A percentile compares a stretch with the other conserved stretches of the same genome.
phyloP scores from a whole-genome alignment of 2,113 vertebrate species.

The Calyptommatus sinebrachiatus region DNA sequence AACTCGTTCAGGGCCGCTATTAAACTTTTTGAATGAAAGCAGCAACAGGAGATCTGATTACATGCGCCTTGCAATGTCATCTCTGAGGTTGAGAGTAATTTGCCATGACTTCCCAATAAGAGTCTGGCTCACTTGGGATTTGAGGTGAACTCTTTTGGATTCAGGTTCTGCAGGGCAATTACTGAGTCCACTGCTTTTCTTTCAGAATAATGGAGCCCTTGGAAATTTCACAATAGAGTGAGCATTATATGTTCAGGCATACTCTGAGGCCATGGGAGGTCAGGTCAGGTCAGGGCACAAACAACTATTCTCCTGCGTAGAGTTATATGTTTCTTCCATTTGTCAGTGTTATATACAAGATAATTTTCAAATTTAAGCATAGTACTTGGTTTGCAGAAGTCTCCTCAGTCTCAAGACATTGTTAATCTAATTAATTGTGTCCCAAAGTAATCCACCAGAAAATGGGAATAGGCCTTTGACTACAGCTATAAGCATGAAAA shows the following conservation, averaged over 20 bases:
- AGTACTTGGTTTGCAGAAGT: neutral
- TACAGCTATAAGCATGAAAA: too few species aligned
- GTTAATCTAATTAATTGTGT: too few species aligned
- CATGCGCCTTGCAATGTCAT: neutral
- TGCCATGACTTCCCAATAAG: neutral
- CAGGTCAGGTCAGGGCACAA: neutral
- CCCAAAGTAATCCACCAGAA: too few species aligned
- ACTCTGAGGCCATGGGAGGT: neutral
- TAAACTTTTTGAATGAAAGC: neutral
- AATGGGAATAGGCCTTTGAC: too few species aligned
- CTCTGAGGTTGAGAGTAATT: neutral
- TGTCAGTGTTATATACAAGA: slow-evolving; percentile 24
- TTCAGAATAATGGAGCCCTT: slow-evolving; percentile 41
- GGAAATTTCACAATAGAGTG: neutral
- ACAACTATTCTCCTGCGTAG: neutral
- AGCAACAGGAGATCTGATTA: neutral
- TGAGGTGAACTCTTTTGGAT: neutral
- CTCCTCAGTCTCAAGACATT: too few species aligned
- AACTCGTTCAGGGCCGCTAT: neutral
- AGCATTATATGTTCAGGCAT: neutral
- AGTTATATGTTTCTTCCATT: neutral
- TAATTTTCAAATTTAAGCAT: slow-evolving; percentile 40
- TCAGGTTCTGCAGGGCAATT: neutral
- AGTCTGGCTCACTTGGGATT: neutral
- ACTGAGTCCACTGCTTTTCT: neutral